These are phyloP conservation scores for Xiphophorus birchmanni DNA, from an alignment of 2,797 vertebrate genomes.

Conservation along the genomic window DNA sequence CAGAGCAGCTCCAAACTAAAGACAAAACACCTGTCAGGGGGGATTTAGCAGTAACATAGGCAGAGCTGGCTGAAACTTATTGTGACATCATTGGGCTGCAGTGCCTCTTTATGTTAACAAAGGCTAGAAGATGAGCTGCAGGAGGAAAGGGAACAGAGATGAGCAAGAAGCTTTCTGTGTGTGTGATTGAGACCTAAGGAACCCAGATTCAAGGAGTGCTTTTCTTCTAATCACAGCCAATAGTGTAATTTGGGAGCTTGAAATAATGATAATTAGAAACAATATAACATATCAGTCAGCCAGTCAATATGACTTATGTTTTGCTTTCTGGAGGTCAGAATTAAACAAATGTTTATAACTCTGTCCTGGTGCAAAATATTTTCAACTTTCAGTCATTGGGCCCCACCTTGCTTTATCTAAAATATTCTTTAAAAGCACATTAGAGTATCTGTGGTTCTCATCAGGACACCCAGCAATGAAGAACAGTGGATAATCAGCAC, in stretches of 20 bases:
- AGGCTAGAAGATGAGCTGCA: constrained; percentile 49
- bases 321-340: not conserved
- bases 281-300: not conserved
- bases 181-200: not conserved
- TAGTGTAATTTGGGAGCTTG: not conserved
- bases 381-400: not conserved
- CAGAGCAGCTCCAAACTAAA: constrained; percentile 49
- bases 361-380: not conserved
- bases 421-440: not conserved
- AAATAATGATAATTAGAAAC: not conserved
- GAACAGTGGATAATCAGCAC: too few relatives aligned
- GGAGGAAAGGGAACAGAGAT: constrained; percentile 35
- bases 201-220: not conserved
- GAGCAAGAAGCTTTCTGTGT: constrained; percentile 17
- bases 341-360: not conserved
- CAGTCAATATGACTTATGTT: not conserved
- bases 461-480: not conserved
- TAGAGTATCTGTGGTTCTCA: not conserved
- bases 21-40: constrained; percentile 73
- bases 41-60: constrained; percentile 68
- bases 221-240: not conserved
- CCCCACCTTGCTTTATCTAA: too few relatives aligned
- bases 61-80: constrained; percentile 55
- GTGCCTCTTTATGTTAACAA: constrained; percentile 57
- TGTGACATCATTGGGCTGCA: constrained; percentile 70